Base-by-base conservation (phyloP, 2,888 invertebrate genomes). In the Drosophila sordidula region DNA sequence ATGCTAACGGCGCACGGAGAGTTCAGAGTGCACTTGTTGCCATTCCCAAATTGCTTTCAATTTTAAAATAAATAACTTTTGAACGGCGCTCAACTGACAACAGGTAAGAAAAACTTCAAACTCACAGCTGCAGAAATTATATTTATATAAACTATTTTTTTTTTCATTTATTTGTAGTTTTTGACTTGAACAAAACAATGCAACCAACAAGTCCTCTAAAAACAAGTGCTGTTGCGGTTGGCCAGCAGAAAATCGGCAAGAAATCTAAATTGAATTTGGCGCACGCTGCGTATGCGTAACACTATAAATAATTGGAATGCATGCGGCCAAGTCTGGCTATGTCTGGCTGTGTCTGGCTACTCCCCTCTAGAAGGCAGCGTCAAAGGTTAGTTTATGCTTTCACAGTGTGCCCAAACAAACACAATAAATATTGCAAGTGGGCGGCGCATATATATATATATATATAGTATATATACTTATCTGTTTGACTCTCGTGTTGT, bases 11-110 rank as follows among this genome's bases (percentile, higher is more conserved):
- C 25, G 26, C 58, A 56, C 63, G 59, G 67, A 63, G 49, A 42
- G 61, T 29, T 29, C 63, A 14, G 57, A 79, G 83, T 66, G 75
- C 81, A 85, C 85, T 85, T 85, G 85, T 85, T 85, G 85, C 80
- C 81, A 65, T 73, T 80, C 63, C 55, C 47, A 70, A 70, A 76
- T 65, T 70, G 80, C 64, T 70, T 87, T 62, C 62, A 71, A 77
- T 78, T 80, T 75, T 70, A 9, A 29, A 29, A 29, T 29, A 29
- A 29, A 29, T 29, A 70, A 51, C 47, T 70, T 79, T 74, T 52
- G 70, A 52, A 32, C 22, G 62, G 39, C 52, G 59, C 29, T 29
- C 9, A 55, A 42, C 55, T 61, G 55, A 65, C 75, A 75, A 70
- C 74, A 83, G 78, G 75, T 87, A 67, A 62, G 18, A 66, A 50